Evolutionary conservation across 1,140 invertebrate species (phyloP).

Genomic region (Cydia fagiglandana): DNA sequence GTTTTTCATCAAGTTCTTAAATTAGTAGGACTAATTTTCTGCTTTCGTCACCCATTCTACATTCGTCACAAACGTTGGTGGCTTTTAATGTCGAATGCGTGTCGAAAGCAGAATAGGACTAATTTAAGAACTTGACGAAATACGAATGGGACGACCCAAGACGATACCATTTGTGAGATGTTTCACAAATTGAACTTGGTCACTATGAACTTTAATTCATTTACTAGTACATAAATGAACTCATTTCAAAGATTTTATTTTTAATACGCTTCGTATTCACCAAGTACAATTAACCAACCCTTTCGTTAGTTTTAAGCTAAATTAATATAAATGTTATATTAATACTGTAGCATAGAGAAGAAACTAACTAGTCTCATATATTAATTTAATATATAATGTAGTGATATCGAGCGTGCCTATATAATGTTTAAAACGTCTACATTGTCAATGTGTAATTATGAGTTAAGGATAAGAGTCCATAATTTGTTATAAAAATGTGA

Average conservation of each 20-base stretch:
- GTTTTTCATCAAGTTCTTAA: too few species aligned
- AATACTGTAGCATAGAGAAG: conserved; percentile 64
- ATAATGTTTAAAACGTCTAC: conserved; percentile 48
- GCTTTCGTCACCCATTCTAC: too few species aligned
- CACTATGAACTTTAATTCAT: conserved; percentile 41
- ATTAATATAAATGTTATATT: conserved; percentile 59
- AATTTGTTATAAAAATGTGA: neutral
- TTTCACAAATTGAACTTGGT: conserved; percentile 45
- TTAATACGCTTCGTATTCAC: conserved; percentile 70
- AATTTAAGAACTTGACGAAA: too few species aligned
- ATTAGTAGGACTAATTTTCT: too few species aligned
- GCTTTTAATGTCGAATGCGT: too few species aligned
- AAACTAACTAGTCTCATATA: conserved; percentile 78
- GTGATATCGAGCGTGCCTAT: conserved; percentile 68
- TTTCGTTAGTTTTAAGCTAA: conserved; percentile 43
- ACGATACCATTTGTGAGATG: conserved; percentile 2
- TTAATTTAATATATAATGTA: conserved; percentile 72
- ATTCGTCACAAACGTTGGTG: too few species aligned
- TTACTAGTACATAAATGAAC: conserved; percentile 35
- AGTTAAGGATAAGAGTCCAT: neutral
- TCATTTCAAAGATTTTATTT: conserved; percentile 56
- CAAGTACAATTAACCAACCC: conserved; percentile 69
- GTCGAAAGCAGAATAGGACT: too few species aligned
- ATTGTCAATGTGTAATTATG: conserved; percentile 16
- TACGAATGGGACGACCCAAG: too few species aligned